Base-by-base conservation (phyloP, 2,797 vertebrate genomes). In the Siniperca obscura region DNA sequence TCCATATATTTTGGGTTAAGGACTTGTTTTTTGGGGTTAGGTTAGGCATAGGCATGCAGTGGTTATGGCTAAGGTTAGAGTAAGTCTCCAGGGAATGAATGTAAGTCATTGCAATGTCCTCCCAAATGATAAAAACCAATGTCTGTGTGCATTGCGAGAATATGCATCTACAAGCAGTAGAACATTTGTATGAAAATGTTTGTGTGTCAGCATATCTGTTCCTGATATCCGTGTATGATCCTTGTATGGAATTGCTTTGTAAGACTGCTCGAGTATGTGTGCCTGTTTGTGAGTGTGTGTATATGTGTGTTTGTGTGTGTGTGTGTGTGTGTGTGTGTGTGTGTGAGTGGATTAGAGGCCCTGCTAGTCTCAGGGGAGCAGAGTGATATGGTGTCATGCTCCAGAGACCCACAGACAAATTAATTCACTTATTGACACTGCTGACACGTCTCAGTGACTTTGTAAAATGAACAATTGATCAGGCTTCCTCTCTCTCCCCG, bases 401-500 rank as follows among this genome's bases (percentile, higher is more conserved):
- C 95, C 77, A 87, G 89, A 95, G 94, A 93, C 62, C 76, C 93
- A 95, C 92, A 95, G 93, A 95, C 95, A 95, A 96, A 95, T 95
- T 95, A 95, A 96, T 97, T 96, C 95, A 95, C 94, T 95, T 96
- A 95, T 96, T 97, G 96, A 96, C 95, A 97, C 96, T 89, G 91
- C 95, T 96, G 95, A 95, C 96, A 97, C 92, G 92, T 96, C 95
- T 96, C 95, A 94, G 91, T 96, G 95, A 96, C 96, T 97, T 96
- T 96, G 94, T 96, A 95, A 96, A 97, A 98, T 98, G 97, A 97
- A 96, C 96, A 97, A 97, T 97, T 97, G 97, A 98, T 98, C 96
- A 96, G 94, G 87, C 94, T 94, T 92, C 76, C 89, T 89, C 86
- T 83, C 83, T 64, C 83, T 68, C 76, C 13, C 62, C 55, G 16